A percentile compares a stretch with the other conserved stretches of the same genome.
Evolutionary conservation across 2,113 vertebrate genomes (phyloP).

Genomic region (Perca fluviatilis): DNA sequence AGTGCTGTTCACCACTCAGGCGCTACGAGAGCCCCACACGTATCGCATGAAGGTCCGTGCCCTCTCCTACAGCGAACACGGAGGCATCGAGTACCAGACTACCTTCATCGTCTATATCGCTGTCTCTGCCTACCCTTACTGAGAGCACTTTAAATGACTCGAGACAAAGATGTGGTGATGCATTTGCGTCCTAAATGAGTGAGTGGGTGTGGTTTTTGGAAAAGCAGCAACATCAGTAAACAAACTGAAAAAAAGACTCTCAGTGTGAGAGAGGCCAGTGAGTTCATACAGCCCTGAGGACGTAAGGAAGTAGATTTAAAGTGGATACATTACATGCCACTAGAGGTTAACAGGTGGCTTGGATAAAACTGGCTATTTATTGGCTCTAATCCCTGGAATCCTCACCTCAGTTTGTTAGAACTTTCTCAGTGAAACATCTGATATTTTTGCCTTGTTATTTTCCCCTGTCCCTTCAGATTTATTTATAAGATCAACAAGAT

Average conservation of each 20-base stretch:
- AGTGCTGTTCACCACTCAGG: constrained; percentile 90
- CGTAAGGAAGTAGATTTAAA: constrained; percentile 35
- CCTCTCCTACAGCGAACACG: constrained; percentile 88
- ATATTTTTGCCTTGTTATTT: constrained; percentile 22
- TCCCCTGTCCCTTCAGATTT: constrained; percentile 28
- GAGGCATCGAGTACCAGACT: constrained; percentile 94
- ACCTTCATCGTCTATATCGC: constrained; percentile 98
- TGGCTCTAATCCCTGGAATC: constrained; percentile 35
- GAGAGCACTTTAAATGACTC: constrained; percentile 75
- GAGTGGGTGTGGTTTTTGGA: constrained; percentile 53
- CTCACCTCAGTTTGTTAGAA: constrained; percentile 20
- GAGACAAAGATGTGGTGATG: constrained; percentile 7
- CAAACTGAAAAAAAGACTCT: constrained; percentile 50
- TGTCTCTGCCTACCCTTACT: constrained; percentile 96
- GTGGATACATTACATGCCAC: constrained; percentile 28
- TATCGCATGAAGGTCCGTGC: constrained; percentile 95
- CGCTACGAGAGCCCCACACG: constrained; percentile 89
- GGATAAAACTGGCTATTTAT: constrained; percentile 39
- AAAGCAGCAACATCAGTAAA: constrained; percentile 62
- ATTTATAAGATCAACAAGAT: constrained; percentile 58
- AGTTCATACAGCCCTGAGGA: constrained; percentile 21
- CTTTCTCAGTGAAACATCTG: constrained; percentile 5
- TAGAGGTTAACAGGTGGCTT: constrained; percentile 13
- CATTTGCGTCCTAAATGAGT: constrained; percentile 5
- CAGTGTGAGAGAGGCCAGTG: constrained; percentile 35